Evolutionary conservation across 1,140 invertebrate species (phyloP).

Genomic region (Fragariocoptes setiger): DNA sequence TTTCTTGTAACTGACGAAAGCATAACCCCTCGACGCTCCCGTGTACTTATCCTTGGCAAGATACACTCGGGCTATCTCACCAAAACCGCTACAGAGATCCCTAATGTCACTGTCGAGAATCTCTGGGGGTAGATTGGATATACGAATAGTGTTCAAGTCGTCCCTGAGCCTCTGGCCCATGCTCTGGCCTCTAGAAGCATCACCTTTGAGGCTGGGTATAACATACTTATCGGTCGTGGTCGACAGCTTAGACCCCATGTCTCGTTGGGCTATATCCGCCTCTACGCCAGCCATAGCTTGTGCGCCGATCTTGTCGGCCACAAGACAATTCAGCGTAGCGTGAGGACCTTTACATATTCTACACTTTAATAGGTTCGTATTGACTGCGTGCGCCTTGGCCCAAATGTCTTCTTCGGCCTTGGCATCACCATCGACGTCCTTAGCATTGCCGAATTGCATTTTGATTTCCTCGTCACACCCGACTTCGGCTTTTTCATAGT

Average conservation of each 20-base stretch:
- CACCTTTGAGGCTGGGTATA: slow-evolving; percentile 54
- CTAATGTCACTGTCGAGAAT: slow-evolving; percentile 77
- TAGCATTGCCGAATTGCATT: background rate
- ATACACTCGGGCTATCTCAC: slow-evolving; percentile 50
- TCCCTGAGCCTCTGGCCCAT: slow-evolving; percentile 22
- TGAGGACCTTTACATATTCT: background rate
- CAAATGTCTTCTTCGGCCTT: background rate
- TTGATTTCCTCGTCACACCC: background rate
- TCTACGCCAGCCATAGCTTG: background rate
- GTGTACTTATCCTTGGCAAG: slow-evolving; percentile 44
- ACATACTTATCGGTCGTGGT: slow-evolving; percentile 24
- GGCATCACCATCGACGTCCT: background rate
- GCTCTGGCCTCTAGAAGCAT: slow-evolving; percentile 32
- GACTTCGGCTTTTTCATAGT: background rate
- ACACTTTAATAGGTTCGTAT: background rate
- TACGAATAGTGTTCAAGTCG: slow-evolving; percentile 61
- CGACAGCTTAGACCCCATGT: slow-evolving; percentile 3
- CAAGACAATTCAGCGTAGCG: background rate
- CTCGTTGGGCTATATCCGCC: background rate
- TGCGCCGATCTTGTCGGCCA: background rate
- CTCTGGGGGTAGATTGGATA: slow-evolving; percentile 86
- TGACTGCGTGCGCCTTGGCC: background rate
- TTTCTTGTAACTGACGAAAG: slow-evolving; percentile 39
- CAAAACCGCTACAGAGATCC: slow-evolving; percentile 69
- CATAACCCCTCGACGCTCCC: slow-evolving; percentile 19